phyloP scores from a whole-genome alignment of 2,797 vertebrate genomes.

The Oreonectes daqikongensis region DNA sequence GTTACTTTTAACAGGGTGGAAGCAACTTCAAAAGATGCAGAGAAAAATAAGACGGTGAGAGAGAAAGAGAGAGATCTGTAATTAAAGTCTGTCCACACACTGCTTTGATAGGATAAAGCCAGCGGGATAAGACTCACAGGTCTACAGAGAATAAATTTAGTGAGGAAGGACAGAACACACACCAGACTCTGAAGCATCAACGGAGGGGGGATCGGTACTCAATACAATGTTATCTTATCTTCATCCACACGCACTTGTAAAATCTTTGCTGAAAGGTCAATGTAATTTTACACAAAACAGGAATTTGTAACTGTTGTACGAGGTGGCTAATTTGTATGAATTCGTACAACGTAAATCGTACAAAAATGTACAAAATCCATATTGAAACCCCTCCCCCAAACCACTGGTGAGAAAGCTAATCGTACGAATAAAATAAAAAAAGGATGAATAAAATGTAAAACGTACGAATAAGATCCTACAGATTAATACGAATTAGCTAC shows the following conservation, averaged over 20 bases:
- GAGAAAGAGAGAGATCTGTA: constrained; percentile 9
- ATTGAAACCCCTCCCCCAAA: too few relatives aligned
- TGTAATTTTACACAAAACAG: too few relatives aligned
- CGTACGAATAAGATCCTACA: too few relatives aligned
- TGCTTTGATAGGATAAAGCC: constrained; percentile 22
- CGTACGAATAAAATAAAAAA: too few relatives aligned
- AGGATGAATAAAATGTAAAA: too few relatives aligned
- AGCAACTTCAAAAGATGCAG: constrained; percentile 37
- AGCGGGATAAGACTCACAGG: neutral
- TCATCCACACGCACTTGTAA: too few relatives aligned
- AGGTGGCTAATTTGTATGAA: too few relatives aligned
- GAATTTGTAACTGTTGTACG: too few relatives aligned
- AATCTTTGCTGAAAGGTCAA: neutral
- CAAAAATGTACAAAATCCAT: too few relatives aligned
- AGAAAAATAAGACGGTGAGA: neutral
- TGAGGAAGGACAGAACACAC: neutral
- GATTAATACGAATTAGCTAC: too few relatives aligned
- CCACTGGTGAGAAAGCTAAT: too few relatives aligned
- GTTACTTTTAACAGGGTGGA: constrained; percentile 35
- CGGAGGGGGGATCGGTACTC: neutral
- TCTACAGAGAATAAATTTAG: constrained; percentile 3
- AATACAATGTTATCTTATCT: neutral
- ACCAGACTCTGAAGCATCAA: neutral
- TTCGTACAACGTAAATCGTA: too few relatives aligned
- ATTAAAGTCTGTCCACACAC: constrained; percentile 33